Base-by-base conservation (phyloP, 2,888 invertebrate species). In the Tuberolachnus salignus region DNA sequence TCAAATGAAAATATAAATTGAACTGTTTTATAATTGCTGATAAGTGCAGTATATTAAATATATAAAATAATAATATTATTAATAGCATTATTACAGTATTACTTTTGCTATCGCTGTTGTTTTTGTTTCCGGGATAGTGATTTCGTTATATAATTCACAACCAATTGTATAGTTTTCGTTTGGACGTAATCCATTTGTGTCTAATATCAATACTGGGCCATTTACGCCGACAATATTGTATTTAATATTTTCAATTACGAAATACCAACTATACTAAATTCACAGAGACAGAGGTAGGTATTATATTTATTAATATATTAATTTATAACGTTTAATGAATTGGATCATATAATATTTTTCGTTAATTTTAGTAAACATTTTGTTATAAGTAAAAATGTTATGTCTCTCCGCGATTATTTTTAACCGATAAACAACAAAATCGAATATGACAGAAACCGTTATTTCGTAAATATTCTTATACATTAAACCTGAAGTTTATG, bases 151-250 rank as follows among this genome's bases (percentile, higher is more conserved):
- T 1, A 75, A 46, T 23, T 75, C 74, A 66, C 74, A 75, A 55
- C 74, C 66, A 10, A 75, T n/a, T 8, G 74, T 75, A 46, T 75
- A 75, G 19, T 55, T 75, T 46, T 75, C 55, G 14, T 49, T 55
- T 51, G 2, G 64, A 55, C 10, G 57, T 34, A 78, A 49, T 34
- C 23, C 34, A 34, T 66, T 78, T 51, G 75, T 78, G n/a, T 78
- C 75, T 4, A 78, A 57, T 78, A 78, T 78, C 34, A 78, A 49
- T n/a, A 67, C 66, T 10, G 75, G 75, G 3, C 67, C 75, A 23
- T 69, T 78, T 8, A 78, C 57, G 4, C 75, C 67, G 3, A 49
- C 59, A 14, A 78, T 67, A 59, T 49, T 67, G 34, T 57, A 46
- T 44, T 78, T 78, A 44, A 34, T 59, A 21, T 67, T 23, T 19